Evolutionary conservation across 1,140 invertebrate genomes (phyloP).

Genomic region (Psilanteris sp.): DNA sequence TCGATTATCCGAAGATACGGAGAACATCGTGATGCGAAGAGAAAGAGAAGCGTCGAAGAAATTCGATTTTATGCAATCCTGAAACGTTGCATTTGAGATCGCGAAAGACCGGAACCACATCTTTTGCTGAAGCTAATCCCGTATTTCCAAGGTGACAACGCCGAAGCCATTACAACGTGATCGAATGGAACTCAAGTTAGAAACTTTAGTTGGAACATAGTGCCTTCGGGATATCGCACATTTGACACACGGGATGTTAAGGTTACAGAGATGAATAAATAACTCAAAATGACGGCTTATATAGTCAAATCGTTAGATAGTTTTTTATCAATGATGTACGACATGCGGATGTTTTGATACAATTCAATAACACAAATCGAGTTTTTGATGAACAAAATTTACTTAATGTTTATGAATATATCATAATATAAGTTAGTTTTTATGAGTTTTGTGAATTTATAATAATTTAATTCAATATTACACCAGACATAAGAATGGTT

Average conservation of each 20-base stretch:
- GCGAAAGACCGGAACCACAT: slow-evolving; percentile 60
- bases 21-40: slow-evolving; percentile 9
- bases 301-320: slow-evolving; percentile 33
- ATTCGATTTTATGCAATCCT: slow-evolving; percentile 56
- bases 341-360: slow-evolving; percentile 33
- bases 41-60: slow-evolving; percentile 42
- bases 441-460: too few relatives aligned
- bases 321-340: slow-evolving; percentile 53
- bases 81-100: slow-evolving; percentile 60
- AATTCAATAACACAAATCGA: too few relatives aligned
- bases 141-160: slow-evolving; percentile 68
- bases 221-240: slow-evolving; percentile 58
- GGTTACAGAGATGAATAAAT: slow-evolving; percentile 62
- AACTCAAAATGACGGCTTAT: slow-evolving; percentile 47
- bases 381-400: too few relatives aligned
- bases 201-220: slow-evolving; percentile 62
- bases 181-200: slow-evolving; percentile 67
- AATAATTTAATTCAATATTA: too few relatives aligned
- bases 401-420: too few relatives aligned
- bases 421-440: too few relatives aligned
- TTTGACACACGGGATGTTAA: slow-evolving; percentile 54
- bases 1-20: slow-evolving; percentile 34
- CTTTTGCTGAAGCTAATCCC: slow-evolving; percentile 62
- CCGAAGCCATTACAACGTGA: slow-evolving; percentile 68
- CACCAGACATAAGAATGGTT: too few relatives aligned